Conservation (phyloP, 2,797 vertebrate genomes). For the Lycodopsis pacificus region DNA sequence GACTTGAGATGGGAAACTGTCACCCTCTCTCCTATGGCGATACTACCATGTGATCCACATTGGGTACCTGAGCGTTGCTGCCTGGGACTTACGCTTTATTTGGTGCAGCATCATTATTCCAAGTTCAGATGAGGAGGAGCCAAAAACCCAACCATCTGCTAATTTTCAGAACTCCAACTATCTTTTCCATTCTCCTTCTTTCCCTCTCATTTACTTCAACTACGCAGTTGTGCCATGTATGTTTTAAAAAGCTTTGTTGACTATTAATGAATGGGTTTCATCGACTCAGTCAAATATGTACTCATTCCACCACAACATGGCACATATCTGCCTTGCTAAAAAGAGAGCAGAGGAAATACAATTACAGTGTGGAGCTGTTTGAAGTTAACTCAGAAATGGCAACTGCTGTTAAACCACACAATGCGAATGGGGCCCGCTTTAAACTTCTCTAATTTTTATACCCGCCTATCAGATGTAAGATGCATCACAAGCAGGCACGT, state of each 20-base stretch:
- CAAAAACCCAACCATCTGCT: background rate
- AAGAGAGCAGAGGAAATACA: constrained; percentile 13
- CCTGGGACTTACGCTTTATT: constrained; percentile 13
- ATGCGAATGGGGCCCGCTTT: constrained; percentile 43
- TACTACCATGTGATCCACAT: constrained; percentile 43
- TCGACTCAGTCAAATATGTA: constrained; percentile 56
- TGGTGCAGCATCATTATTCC: constrained; percentile 4
- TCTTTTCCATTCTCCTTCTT: background rate
- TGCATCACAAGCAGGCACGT: constrained; percentile 25
- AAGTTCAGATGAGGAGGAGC: background rate
- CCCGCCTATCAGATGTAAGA: constrained; percentile 28
- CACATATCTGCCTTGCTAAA: constrained; percentile 36
- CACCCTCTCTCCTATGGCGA: constrained; percentile 45
- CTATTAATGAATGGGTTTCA: constrained; percentile 55
- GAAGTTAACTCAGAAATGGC: constrained; percentile 61
- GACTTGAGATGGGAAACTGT: constrained; percentile 41
- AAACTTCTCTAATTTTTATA: constrained; percentile 19
- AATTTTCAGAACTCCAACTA: constrained; percentile 10
- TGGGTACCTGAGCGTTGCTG: background rate
- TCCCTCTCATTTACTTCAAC: constrained; percentile 47
- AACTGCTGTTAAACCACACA: constrained; percentile 47
- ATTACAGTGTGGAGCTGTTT: constrained; percentile 42
- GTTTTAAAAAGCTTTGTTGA: constrained; percentile 65
- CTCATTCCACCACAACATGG: constrained; percentile 52
- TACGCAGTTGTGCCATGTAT: constrained; percentile 42